These are phyloP conservation scores for Sylvia borin DNA, from an alignment of 2,797 vertebrate genomes.

Conservation along the genomic window DNA sequence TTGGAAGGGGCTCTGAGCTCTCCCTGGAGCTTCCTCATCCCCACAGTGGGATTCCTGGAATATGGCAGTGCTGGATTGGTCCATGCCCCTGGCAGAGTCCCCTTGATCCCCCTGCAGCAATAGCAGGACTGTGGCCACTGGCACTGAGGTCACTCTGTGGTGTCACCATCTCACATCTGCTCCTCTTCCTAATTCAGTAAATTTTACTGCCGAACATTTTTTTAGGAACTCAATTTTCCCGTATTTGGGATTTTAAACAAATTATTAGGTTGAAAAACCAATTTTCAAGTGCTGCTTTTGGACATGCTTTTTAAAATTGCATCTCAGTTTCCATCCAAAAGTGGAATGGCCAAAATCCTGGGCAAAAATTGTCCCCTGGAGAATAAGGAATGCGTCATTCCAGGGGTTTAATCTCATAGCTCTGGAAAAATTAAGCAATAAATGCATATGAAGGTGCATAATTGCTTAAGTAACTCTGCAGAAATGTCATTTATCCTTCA, in stretches of 20 bases:
- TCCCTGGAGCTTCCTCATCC: neutral
- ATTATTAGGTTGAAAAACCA: neutral
- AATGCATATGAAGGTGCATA: neutral
- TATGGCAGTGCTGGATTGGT: accelerated
- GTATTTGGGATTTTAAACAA: neutral
- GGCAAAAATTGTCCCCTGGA: neutral
- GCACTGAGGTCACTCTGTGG: accelerated
- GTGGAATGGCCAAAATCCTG: neutral
- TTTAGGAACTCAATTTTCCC: neutral
- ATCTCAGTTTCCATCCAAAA: neutral
- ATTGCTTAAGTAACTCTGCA: neutral
- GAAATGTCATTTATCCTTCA: neutral
- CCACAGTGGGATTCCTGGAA: neutral
- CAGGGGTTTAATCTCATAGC: neutral
- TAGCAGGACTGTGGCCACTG: neutral
- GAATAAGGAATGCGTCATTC: neutral
- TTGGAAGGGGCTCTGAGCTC: neutral
- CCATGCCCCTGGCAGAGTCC: neutral
- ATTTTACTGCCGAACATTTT: neutral
- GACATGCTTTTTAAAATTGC: neutral
- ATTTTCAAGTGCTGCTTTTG: neutral
- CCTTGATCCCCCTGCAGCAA: accelerated
- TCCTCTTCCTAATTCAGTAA: neutral
- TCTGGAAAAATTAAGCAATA: neutral
- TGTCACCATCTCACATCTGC: neutral